Evolutionary conservation across 2,797 vertebrate genomes (phyloP), one percentile per base, ranked within the genome.

Genomic region (Cichlasoma orientale): DNA sequence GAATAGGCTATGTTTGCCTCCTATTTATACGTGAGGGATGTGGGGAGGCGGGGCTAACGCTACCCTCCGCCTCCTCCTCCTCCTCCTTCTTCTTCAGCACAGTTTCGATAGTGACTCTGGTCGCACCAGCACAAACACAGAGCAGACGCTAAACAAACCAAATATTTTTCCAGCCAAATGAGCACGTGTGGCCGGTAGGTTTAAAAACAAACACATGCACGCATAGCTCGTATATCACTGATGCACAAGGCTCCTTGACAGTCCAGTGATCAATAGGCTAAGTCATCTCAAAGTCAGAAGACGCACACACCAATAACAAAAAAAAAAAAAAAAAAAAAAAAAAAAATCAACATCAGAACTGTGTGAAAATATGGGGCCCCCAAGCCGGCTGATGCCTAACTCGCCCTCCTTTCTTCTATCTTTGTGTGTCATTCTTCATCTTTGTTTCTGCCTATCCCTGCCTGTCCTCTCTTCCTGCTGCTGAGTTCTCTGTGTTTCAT

Each of bases 21-120:
- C 82, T 86, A 85, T 89, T 94, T 94, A 94, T 94, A 93, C 13
- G 83, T 78, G 85, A 90, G 84, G 87, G 79, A 82, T 54, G 83
- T 58, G 83, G 87, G 84, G 89, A 77, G 94, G 94, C 84, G 92
- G 92, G 66, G 86, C 89, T 36, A 56, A 63, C 33, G 9, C n/a
- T 56, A 76, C 87, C 88, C 80, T 69, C 89, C 91, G 86, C 86
- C 76, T 57, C 52, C 58, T 69, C 75, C 52, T 33, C 50, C 74
- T 38, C n/a, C 63, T 52, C 12, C 72, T 82, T 29, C 79, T 69
- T 33, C 77, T 76, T 72, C 87, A 72, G 73, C 79, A 86, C 85
- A 83, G 85, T 92, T 89, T 90, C 76, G 27, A 79, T 79, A 82
- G 88, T 74, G 87, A 89, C 86, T 90, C 80, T 82, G 79, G 82